Percentiles rank a stretch among this genome's conserved stretches.
Evolutionary conservation across 2,888 invertebrate species (phyloP).

Genomic region (Drosophila macrospina): DNA sequence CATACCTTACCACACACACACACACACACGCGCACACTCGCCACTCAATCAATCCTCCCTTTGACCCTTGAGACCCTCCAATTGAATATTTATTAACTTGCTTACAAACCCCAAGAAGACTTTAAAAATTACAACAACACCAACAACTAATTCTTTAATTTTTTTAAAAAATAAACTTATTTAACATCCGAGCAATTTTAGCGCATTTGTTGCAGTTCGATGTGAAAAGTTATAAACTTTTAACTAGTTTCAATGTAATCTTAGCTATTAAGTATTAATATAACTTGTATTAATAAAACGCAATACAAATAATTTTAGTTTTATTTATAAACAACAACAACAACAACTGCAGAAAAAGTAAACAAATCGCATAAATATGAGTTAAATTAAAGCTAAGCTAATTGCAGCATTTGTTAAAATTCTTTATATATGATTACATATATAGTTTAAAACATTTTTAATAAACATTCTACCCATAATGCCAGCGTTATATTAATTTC

Average conservation of each 20-base stretch:
- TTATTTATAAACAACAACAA: constrained; percentile 61
- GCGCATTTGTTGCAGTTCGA: constrained; percentile 58
- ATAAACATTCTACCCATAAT: constrained; percentile 73
- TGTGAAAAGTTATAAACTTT: constrained; percentile 53
- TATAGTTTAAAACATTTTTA: constrained; percentile 65
- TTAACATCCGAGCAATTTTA: constrained; percentile 46
- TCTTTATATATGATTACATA: constrained; percentile 61
- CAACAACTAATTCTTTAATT: constrained; percentile 32
- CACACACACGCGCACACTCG: constrained; percentile 20
- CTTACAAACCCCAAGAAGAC: constrained; percentile 45
- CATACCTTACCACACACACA: constrained; percentile 41
- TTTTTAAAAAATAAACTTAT: constrained; percentile 33
- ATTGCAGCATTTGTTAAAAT: constrained; percentile 76
- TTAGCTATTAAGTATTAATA: constrained; percentile 63
- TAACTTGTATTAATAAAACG: constrained; percentile 74
- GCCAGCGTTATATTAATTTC: constrained; percentile 67
- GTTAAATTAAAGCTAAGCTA: constrained; percentile 69
- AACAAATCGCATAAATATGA: constrained; percentile 34
- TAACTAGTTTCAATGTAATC: constrained; percentile 73
- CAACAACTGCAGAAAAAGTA: constrained; percentile 13
- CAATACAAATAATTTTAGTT: constrained; percentile 78
- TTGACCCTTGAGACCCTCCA: constrained; percentile 6
- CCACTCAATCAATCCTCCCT: constrained; percentile 1
- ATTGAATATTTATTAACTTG: constrained; percentile 47
- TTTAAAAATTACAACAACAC: constrained; percentile 28